Percentiles rank a stretch among this genome's conserved stretches.
These are phyloP conservation scores for Drosophila hydei DNA, from an alignment of 1,140 invertebrate genomes.

Conservation along the genomic window DNA sequence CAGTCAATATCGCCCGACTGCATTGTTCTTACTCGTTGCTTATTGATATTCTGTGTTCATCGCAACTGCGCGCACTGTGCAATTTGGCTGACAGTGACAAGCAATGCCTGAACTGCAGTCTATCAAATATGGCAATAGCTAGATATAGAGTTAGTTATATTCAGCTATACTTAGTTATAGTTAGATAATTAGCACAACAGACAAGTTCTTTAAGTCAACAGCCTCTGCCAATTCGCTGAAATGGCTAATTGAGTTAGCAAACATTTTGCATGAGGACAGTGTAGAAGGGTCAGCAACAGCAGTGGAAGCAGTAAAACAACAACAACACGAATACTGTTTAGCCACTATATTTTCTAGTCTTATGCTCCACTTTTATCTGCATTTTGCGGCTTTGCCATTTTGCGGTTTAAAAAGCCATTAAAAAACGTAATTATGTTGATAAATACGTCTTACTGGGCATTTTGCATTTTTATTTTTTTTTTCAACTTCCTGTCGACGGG, in stretches of 20 bases:
- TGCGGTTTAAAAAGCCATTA: conserved; percentile 83
- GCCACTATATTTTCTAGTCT: conserved; percentile 29
- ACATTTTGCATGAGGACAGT: neutral
- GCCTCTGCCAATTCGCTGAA: conserved; percentile 4
- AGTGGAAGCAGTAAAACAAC: neutral
- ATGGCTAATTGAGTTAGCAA: conserved; percentile 39
- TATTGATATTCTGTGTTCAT: too few relatives aligned
- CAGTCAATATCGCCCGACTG: too few relatives aligned
- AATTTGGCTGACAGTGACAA: too few relatives aligned
- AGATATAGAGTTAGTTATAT: too few relatives aligned
- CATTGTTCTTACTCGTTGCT: too few relatives aligned
- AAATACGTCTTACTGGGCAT: conserved; percentile 78
- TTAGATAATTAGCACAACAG: neutral
- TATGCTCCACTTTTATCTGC: conserved; percentile 56
- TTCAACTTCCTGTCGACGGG: conserved; percentile 57
- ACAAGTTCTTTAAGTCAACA: neutral
- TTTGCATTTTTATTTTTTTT: conserved; percentile 69
- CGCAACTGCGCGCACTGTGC: too few relatives aligned
- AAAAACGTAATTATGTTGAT: conserved; percentile 84
- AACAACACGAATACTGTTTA: neutral
- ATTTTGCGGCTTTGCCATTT: conserved; percentile 68
- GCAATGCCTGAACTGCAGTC: too few relatives aligned
- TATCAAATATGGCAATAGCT: too few relatives aligned
- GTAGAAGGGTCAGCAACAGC: neutral
- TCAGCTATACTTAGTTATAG: too few relatives aligned